Evolutionary conservation across 2,113 vertebrate genomes (phyloP), one percentile per base, ranked within the genome.

Genomic region (Notarius quadriscutis): DNA sequence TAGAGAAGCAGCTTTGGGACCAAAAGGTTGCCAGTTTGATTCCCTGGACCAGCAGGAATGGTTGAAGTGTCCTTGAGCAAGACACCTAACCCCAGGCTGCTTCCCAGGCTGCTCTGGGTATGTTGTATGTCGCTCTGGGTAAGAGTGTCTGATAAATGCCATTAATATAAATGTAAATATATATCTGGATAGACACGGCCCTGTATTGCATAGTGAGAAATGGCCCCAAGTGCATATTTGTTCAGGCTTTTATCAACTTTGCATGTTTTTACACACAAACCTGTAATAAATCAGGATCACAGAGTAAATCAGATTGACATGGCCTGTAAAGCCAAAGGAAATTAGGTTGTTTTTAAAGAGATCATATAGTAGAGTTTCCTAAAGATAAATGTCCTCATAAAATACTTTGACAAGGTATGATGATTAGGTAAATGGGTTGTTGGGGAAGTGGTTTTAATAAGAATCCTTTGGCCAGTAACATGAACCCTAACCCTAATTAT

Each of bases 301-400:
- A 41, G 51, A 60, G 80, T 41, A 34, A 62, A 18, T 34, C 55
- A n/a, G 34, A 62, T 17, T 48, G 41, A 83, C 81, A 63, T 65
- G 74, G 60, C 50, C 20, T 30, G 27, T 79, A 69, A 80, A 20
- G 41, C 25, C 58, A 53, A 14, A 65, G 72, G 58, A 85, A 85
- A 84, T 77, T 4, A 63, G 51, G 25, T 65, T 27, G 15, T 79
- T 86, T 86, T 55, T 25, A 34, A 80, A 51, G 15, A 48, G 18
- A 41, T 7, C 58, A 41, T 30, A n/a, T 18, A 65, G 15, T 20
- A 57, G 51, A 34, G 62, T 65, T 55, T 80, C 50, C 27, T 69
- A n/a, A 57, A 69, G 62, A 1, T 78, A 75, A 48, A 62, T 20
- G 41, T 27, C 57, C 15, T 65, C 20, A 53, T 86, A 86, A 86